Evolutionary conservation across 2,888 invertebrate genomes (phyloP).

Genomic region (Aquatica leii): DNA sequence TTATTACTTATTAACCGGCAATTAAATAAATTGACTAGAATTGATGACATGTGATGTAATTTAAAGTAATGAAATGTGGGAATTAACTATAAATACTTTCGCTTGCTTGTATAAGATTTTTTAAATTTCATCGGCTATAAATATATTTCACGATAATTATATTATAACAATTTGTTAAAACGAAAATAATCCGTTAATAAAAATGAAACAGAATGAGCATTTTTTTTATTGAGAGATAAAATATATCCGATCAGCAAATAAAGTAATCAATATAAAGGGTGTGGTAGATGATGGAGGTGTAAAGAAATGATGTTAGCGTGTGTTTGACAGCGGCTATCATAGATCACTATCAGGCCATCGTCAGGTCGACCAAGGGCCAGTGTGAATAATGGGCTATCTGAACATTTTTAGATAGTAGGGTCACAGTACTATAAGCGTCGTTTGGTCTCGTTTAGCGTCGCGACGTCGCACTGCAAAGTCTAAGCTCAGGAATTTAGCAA

Average conservation of each 20-base stretch:
- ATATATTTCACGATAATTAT: neutral
- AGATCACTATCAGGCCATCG: conserved; percentile 42
- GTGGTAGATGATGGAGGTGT: conserved; percentile 34
- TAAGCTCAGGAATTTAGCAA: conserved; percentile 27
- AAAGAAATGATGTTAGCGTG: conserved; percentile 40
- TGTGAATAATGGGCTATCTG: conserved; percentile 41
- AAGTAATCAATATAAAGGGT: conserved; percentile 35
- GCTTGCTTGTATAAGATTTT: too few species aligned
- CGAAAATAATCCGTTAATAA: neutral
- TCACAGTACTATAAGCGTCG: conserved; percentile 36
- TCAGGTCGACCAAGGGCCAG: conserved; percentile 38
- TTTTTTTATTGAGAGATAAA: conserved; percentile 8
- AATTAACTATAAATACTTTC: too few species aligned
- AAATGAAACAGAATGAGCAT: neutral
- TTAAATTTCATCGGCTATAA: too few species aligned
- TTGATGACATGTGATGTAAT: too few species aligned
- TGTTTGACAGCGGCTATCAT: conserved; percentile 42
- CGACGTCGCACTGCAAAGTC: conserved; percentile 22
- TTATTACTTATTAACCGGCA: too few species aligned
- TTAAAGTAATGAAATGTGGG: too few species aligned
- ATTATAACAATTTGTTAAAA: neutral
- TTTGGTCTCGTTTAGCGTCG: conserved; percentile 33
- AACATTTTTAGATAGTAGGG: conserved; percentile 32
- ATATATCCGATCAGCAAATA: conserved; percentile 31
- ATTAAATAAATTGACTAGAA: too few species aligned